Base-by-base conservation (phyloP, 2,888 invertebrate species). In the Sesia apiformis region DNA sequence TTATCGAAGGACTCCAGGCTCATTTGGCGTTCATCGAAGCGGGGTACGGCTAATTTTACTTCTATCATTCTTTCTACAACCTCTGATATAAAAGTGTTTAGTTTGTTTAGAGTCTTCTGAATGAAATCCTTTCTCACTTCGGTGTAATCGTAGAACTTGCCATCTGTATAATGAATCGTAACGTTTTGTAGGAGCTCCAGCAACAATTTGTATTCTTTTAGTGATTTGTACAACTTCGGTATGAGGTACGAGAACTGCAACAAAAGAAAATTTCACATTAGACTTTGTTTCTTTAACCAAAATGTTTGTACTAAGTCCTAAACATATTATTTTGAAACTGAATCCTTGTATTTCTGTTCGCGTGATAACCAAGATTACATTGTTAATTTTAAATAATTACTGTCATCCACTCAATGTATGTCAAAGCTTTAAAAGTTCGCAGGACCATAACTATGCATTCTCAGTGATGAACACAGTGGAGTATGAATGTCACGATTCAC, bases 31-130 rank as follows among this genome's bases (percentile, higher is more conserved):
- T 77, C 81, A 39, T 77, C 78, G 38, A 90, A 66, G 6, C 76
- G 69, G 60, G 67, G 90, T 56, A 69, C 74, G 54, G 65, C 80
- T 61, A 69, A 80, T 67, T 72, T 84, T 55, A 74, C 84, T 4
- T 64, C 74, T 4, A 76, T 63, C 72, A 91, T 90, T 50, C 79
- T 81, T 49, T 84, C 84, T 42, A 76, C 76, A 43, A 90, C 73
- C 60, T 91, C 91, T 3, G 90, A 91, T 58, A 93, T 91, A 49
- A 92, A 91, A 73, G 92, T 92, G 61, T 91, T 78, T 53, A 93
- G 76, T 74, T 76, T 67, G 56, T 78, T 74, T 38, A 88, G 64
- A n/a, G 83, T 77, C 49, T 78, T 72, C n/a, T 74, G 73, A 53
- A 90, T 78, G 46, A 84, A 69, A 7, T 81, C 70, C 76, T 89